Evolutionary conservation across 2,888 invertebrate species (phyloP), one percentile per base, ranked within the genome.

Genomic region (Acrobasis repandana): DNA sequence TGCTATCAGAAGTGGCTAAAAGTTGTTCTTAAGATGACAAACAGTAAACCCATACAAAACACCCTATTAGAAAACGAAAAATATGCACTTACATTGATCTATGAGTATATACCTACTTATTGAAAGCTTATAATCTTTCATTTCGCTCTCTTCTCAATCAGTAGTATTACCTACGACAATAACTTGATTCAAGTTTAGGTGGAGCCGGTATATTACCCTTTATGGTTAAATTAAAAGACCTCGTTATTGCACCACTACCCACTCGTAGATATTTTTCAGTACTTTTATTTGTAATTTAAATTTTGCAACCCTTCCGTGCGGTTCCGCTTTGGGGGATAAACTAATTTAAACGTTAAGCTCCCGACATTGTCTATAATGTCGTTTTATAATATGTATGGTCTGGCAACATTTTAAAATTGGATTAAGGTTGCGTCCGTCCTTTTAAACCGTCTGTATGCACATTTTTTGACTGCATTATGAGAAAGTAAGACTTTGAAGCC

Each of bases 261-360:
- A 87, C 88, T 88, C 88, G 85, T 81, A 85, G 86, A 88, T 88
- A 90, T 91, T 91, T 91, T 92, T 92, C 90, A 88, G 88, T 90
- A 82, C 85, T 92, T 93, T 90, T 92, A 92, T 93, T 92, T 92
- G 92, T 92, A 90, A 93, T 93, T 92, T 92, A 92, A 92, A 92
- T 92, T 91, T 90, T 73, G 82, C 86, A 87, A 90, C 88, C 91
- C 92, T 90, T 88, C 85, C 77, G 78, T 80, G 83, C 75, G 85
- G 88, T 88, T 81, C 75, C 79, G 83, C 83, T 88, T 75, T 81
- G 82, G 88, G 90, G 90, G 91, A 87, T 89, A 90, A 90, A 92
- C 92, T 91, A 91, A 92, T 91, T 91, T 91, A 88, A 89, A 86
- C 88, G 91, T 81, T 91, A 90, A 92, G 91, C 91, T 86, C 82